Percentiles rank a stretch among this genome's conserved stretches.
phyloP scores from a whole-genome alignment of 2,797 vertebrate species.

The Myripristis murdjan region DNA sequence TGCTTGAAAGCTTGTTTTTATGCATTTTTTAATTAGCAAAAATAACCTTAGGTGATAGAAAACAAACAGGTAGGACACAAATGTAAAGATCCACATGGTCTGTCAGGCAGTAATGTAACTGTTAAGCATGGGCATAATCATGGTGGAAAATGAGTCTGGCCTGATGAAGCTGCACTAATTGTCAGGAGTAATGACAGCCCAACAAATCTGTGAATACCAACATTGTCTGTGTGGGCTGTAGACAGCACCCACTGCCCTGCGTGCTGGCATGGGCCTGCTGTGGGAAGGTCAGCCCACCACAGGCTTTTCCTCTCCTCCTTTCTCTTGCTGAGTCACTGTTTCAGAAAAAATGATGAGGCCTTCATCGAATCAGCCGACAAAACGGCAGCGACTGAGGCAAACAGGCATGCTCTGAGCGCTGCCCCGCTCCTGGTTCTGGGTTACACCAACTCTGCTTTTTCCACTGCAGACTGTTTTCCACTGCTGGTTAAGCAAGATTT shows the following conservation, averaged over 20 bases:
- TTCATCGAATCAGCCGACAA: constrained; percentile 37
- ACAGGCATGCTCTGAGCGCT: not conserved
- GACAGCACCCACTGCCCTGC: constrained; percentile 34
- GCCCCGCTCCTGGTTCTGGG: not conserved
- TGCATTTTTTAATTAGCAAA: not conserved
- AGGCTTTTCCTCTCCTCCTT: constrained; percentile 37
- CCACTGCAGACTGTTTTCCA: too few species aligned
- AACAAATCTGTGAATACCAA: constrained; percentile 41
- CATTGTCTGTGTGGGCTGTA: constrained; percentile 34
- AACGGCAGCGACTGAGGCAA: constrained; percentile 31
- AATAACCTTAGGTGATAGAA: not conserved
- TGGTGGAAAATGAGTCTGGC: constrained; percentile 7
- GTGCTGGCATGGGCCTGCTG: constrained; percentile 35
- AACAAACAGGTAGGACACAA: not conserved
- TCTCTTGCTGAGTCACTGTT: constrained; percentile 60
- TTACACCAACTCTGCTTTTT: constrained; percentile 17
- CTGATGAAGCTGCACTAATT: constrained; percentile 28
- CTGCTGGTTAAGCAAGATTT: too few species aligned
- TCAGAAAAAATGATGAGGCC: constrained; percentile 46
- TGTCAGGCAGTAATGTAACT: not conserved
- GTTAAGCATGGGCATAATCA: constrained; percentile 8
- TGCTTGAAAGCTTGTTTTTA: too few species aligned
- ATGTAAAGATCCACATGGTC: constrained; percentile 6
- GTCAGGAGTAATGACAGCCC: constrained; percentile 8
- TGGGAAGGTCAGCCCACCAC: constrained; percentile 50